Conservation (phyloP, 2,113 vertebrate genomes). For the Zeus faber region DNA sequence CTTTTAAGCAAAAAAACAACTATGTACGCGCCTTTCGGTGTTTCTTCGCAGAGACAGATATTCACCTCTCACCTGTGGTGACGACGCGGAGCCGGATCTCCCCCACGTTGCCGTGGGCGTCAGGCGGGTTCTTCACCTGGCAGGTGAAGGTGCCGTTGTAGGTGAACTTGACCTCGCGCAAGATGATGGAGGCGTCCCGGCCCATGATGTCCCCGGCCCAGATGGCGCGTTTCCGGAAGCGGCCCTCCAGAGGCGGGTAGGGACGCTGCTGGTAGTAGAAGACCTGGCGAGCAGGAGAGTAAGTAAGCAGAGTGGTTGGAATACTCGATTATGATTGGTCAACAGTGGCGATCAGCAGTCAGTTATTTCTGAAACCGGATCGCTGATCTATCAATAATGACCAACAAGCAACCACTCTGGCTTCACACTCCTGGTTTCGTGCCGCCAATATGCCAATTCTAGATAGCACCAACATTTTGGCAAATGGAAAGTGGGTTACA, state of each 20-base stretch:
- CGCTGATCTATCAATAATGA: no score
- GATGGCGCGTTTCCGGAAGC: constrained; percentile 76
- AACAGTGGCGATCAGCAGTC: no score
- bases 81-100: constrained; percentile 82
- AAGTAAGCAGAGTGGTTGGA: neutral
- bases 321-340: no score
- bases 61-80: constrained; percentile 63
- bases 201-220: constrained; percentile 86
- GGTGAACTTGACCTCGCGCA: constrained; percentile 81
- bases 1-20: no score
- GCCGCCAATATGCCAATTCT: no score
- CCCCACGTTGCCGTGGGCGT: constrained; percentile 81
- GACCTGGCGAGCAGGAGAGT: constrained; percentile 64
- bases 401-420: no score
- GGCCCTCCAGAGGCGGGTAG: constrained; percentile 67
- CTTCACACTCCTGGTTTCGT: no score
- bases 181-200: constrained; percentile 79
- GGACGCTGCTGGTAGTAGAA: constrained; percentile 80
- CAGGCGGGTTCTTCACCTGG: constrained; percentile 89
- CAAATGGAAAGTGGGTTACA: no score
- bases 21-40: no score
- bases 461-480: no score
- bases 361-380: no score
- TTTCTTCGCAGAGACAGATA: neutral
- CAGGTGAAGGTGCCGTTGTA: constrained; percentile 91